A percentile compares a stretch with the other conserved stretches of the same genome.
phyloP scores from a whole-genome alignment of 2,113 vertebrate species.

The Pteruthius melanotis region DNA sequence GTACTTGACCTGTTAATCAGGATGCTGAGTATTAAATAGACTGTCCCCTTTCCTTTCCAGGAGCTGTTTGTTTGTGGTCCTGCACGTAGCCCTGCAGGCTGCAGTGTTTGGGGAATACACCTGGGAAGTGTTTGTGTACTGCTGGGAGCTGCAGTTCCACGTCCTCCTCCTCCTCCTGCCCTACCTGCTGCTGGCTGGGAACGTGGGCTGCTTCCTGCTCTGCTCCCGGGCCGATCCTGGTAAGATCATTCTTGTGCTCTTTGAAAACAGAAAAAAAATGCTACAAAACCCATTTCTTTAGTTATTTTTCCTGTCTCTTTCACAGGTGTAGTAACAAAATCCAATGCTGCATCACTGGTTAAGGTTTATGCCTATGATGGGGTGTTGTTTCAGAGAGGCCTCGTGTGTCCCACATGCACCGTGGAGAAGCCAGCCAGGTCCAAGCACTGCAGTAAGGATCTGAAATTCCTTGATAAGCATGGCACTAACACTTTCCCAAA shows the following conservation, averaged over 20 bases:
- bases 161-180: conserved; percentile 78
- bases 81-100: conserved; percentile 83
- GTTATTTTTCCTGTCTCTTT: not conserved
- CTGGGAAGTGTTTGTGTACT: conserved; percentile 86
- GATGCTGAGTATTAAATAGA: not conserved
- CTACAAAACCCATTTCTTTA: not conserved
- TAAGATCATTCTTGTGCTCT: conserved; percentile 17
- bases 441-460: conserved; percentile 89
- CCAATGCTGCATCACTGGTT: conserved; percentile 71
- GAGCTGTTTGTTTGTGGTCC: conserved; percentile 79
- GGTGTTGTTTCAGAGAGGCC: conserved; percentile 79
- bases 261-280: not conserved
- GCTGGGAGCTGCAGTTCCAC: conserved; percentile 84
- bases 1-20: conserved; percentile 9
- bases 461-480: rapidly evolving
- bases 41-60: conserved; percentile 63
- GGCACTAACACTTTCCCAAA: not conserved
- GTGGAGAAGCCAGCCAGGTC: conserved; percentile 90
- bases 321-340: conserved; percentile 83
- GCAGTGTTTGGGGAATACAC: conserved; percentile 86
- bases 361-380: conserved; percentile 82
- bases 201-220: conserved; percentile 79
- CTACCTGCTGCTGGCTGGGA: conserved; percentile 81
- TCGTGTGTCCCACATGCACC: conserved; percentile 79
- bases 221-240: conserved; percentile 86